Percentiles rank a stretch among this genome's conserved stretches.
These are phyloP conservation scores for Spodoptera picta DNA, from an alignment of 2,888 invertebrate species.

Conservation along the genomic window DNA sequence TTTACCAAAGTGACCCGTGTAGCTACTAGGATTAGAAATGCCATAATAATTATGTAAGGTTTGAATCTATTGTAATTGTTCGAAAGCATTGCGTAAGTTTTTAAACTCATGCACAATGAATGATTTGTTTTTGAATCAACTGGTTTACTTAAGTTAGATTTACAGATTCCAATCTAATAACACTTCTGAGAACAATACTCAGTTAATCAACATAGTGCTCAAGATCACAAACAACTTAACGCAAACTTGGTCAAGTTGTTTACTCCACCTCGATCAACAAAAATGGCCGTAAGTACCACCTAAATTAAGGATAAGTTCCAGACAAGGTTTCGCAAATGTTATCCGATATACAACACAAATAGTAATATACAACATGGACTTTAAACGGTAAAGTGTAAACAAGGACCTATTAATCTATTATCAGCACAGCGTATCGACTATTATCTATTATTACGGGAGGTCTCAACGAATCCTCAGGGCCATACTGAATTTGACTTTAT, in stretches of 20 bases:
- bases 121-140: too few species aligned
- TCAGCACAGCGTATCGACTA: conserved; percentile 15
- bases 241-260: too few species aligned
- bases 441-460: conserved; percentile 23
- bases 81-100: too few species aligned
- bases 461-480: conserved; percentile 21
- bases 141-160: too few species aligned
- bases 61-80: too few species aligned
- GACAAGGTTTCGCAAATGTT: conserved; percentile 25
- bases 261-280: too few species aligned
- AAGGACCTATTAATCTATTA: conserved; percentile 33
- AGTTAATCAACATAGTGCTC: too few species aligned
- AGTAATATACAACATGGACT: conserved; percentile 18
- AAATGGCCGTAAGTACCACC: neutral
- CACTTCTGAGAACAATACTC: too few species aligned
- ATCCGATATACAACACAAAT: conserved; percentile 2
- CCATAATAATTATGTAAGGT: too few species aligned
- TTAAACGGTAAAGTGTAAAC: conserved; percentile 11
- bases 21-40: conserved; percentile 14
- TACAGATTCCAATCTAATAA: too few species aligned
- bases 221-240: too few species aligned
- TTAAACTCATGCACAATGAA: too few species aligned
- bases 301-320: neutral
- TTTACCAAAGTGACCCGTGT: conserved; percentile 20
- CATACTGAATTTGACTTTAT: conserved; percentile 24